Conservation (phyloP, 2,888 invertebrate species). For the Tenthredo mesomela region DNA sequence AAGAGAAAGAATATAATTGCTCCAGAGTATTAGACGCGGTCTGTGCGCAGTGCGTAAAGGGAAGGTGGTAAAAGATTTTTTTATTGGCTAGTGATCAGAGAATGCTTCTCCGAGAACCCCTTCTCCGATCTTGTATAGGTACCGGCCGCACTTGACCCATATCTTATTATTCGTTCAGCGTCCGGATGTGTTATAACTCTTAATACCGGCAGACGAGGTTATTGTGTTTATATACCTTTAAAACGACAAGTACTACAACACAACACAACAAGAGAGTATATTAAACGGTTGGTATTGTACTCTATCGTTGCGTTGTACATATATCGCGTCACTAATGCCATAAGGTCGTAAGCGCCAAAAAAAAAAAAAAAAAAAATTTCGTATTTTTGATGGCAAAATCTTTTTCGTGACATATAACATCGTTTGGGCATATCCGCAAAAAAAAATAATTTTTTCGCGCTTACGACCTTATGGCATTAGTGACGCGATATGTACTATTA, state of each 20-base stretch:
- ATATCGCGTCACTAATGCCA: too few species aligned
- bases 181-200: conserved; percentile 70
- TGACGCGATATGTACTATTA: neutral
- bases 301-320: neutral
- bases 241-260: conserved; percentile 26
- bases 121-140: conserved; percentile 62
- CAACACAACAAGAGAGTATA: neutral
- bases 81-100: conserved; percentile 44
- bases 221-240: conserved; percentile 46
- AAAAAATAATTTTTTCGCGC: too few species aligned
- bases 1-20: neutral
- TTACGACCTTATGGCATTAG: too few species aligned
- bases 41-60: neutral
- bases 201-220: conserved; percentile 53
- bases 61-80: neutral
- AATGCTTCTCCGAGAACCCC: conserved; percentile 39
- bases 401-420: too few species aligned
- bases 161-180: conserved; percentile 76
- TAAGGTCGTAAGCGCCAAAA: too few species aligned
- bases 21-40: neutral
- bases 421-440: too few species aligned
- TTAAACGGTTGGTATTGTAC: conserved; percentile 16
- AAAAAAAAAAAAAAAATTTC: too few species aligned
- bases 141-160: conserved; percentile 77
- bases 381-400: too few species aligned